phyloP scores from a whole-genome alignment of 2,797 vertebrate genomes.

The Enteromius trimaculatus region DNA sequence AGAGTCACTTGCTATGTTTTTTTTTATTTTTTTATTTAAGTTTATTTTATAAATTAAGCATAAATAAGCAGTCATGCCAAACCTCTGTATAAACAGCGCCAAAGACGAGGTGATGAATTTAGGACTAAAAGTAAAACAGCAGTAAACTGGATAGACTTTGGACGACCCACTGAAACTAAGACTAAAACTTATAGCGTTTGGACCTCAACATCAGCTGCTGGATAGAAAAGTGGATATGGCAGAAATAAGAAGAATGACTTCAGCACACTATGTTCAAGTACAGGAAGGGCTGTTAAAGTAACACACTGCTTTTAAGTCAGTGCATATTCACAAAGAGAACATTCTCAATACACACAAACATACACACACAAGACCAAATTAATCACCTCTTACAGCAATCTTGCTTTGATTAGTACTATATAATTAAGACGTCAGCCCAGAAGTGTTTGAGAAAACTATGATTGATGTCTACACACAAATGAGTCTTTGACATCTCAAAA shows the following conservation, averaged over 20 bases:
- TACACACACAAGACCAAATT: constrained; percentile 16
- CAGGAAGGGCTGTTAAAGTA: constrained; percentile 27
- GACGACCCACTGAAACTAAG: constrained; percentile 57
- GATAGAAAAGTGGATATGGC: constrained; percentile 68
- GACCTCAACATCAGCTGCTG: constrained; percentile 56
- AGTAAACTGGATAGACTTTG: constrained; percentile 71
- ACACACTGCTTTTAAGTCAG: constrained; percentile 28
- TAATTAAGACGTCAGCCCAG: constrained; percentile 53
- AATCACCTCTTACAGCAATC: constrained; percentile 17
- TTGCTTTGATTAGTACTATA: constrained; percentile 47
- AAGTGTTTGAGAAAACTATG: constrained; percentile 40
- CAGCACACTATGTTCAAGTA: constrained; percentile 28
- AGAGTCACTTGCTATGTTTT: background rate
- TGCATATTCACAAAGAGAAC: constrained; percentile 14
- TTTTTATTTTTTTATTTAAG: too few species aligned
- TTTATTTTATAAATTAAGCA: too few species aligned
- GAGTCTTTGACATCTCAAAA: constrained; percentile 39
- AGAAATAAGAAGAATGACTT: constrained; percentile 52
- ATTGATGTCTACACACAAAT: constrained; percentile 39
- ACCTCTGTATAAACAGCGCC: background rate
- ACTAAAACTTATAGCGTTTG: constrained; percentile 56
- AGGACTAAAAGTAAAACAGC: constrained; percentile 58
- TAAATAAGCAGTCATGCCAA: constrained; percentile 6
- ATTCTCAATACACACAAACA: constrained; percentile 24
- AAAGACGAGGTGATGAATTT: constrained; percentile 4